phyloP scores from a whole-genome alignment of 2,113 vertebrate species.

The Paracanthobrama guichenoti region DNA sequence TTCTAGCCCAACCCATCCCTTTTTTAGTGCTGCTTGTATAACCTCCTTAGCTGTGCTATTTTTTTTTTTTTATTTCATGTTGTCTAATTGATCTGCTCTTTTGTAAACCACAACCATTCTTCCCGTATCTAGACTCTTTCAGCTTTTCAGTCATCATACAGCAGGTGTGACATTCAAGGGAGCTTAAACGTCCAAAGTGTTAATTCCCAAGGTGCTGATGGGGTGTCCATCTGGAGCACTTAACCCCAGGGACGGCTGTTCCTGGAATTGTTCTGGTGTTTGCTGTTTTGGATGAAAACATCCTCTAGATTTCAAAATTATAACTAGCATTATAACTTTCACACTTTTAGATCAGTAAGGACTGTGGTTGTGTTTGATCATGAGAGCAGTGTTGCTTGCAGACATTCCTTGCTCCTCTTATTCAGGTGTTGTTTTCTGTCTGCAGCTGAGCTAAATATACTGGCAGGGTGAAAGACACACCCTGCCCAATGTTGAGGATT shows the following conservation, averaged over 20 bases:
- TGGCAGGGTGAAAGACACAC: conserved; percentile 13
- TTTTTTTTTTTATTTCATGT: background rate
- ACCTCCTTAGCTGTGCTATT: background rate
- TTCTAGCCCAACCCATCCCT: background rate
- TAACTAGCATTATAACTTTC: background rate
- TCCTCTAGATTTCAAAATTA: background rate
- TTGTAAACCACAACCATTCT: background rate
- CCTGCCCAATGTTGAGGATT: background rate
- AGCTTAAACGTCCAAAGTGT: background rate
- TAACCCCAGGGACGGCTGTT: conserved; percentile 6
- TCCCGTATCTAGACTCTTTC: background rate
- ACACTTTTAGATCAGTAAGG: background rate
- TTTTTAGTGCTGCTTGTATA: background rate
- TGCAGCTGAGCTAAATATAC: conserved; percentile 33
- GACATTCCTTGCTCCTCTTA: background rate
- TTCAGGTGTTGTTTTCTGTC: conserved; percentile 20
- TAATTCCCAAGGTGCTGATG: conserved; percentile 15
- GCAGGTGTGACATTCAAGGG: background rate
- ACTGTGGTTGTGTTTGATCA: background rate
- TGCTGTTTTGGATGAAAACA: conserved; percentile 36
- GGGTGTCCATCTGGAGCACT: conserved; percentile 9
- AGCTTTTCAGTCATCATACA: background rate
- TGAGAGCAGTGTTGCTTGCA: background rate
- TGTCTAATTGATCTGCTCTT: background rate
- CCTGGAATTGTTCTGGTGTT: conserved; percentile 35